phyloP scores from a whole-genome alignment of 2,113 vertebrate genomes.

The Anas platyrhynchos region DNA sequence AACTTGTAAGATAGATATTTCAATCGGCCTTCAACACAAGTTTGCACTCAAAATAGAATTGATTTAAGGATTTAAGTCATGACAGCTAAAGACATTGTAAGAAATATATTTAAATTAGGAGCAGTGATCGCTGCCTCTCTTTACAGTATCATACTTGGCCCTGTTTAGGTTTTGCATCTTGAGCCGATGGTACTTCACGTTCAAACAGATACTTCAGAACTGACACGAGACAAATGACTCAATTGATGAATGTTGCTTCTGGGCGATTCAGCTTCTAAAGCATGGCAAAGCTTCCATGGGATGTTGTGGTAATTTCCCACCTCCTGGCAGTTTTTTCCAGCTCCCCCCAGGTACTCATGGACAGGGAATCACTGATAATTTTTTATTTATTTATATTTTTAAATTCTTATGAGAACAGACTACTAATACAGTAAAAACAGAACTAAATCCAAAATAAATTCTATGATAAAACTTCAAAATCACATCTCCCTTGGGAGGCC shows the following conservation, averaged over 20 bases:
- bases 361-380: not conserved
- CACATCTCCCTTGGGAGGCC: not conserved
- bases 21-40: not conserved
- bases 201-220: not conserved
- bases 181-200: not conserved
- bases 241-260: not conserved
- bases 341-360: fast-evolving
- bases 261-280: not conserved
- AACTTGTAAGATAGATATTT: not conserved
- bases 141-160: not conserved
- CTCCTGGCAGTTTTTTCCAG: not conserved
- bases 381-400: not conserved
- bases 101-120: not conserved
- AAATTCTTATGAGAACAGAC: not conserved
- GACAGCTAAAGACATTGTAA: not conserved
- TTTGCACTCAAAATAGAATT: not conserved
- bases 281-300: not conserved
- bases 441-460: not conserved
- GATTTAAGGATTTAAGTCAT: not conserved
- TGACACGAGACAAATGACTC: not conserved
- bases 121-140: not conserved
- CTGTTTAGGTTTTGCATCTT: not conserved
- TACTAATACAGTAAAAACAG: not conserved
- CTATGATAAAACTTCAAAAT: not conserved
- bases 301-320: not conserved